Base-by-base conservation (phyloP, 2,797 vertebrate genomes). In the Masticophis lateralis region DNA sequence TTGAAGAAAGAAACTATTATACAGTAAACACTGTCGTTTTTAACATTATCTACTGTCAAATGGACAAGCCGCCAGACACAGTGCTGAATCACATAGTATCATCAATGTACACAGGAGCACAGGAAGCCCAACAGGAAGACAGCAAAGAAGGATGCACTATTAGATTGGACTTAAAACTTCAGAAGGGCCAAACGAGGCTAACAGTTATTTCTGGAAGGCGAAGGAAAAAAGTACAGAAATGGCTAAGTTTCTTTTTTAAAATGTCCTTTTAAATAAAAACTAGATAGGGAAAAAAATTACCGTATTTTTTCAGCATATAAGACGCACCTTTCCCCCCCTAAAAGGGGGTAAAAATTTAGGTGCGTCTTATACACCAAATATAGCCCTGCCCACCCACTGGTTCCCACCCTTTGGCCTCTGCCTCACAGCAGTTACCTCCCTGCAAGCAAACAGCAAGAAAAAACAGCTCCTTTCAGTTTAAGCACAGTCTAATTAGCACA, bases 111-210 rank as follows among this genome's bases (percentile, higher is more conserved):
- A 96, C 27, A 74, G 55, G 0, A 92, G 5, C 66, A 95, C 93
- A 96, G 94, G 95, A 96, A 94, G 87, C 86, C 89, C 95, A 91
- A 92, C 83, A 96, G 94, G 95, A 97, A 96, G 92, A 93, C 94
- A 92, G 94, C 95, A 96, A 93, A 87, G 94, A 93, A 96, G 88
- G 93, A 95, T 0, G 0, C 87, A 92, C 0, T 0, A 90, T 92
- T 92, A 92, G 87, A 95, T 95, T 79, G 60, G 86, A 88, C 94
- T 87, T 94, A 94, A 95, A 27, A 22, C 96, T 88, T 69, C 94
- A 47, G 47, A 57, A 95, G 60, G 93, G 94, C 93, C 47, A 88
- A 2, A 93, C 9, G 53, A 95, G 47, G 6, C 94, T 92, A 47
- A 13, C 5, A 88, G 69, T 59, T 91, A 88, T 88, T 91, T 91